Evolutionary conservation across 2,797 vertebrate genomes (phyloP).

Genomic region (Pipistrellus pygmaeus): DNA sequence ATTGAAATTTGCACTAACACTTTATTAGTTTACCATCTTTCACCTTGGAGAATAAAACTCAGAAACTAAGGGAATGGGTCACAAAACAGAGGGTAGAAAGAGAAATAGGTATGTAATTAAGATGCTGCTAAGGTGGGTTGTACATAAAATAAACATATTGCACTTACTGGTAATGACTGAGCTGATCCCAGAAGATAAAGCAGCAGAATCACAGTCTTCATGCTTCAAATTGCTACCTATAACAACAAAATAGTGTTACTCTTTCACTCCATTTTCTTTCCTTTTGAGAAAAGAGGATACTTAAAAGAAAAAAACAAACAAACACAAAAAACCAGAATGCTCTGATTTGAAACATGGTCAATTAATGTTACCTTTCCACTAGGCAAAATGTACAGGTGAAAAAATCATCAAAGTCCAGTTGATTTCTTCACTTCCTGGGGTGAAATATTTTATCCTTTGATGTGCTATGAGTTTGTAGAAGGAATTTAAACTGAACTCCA

Average conservation of each 20-base stretch:
- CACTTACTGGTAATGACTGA: conserved; percentile 76
- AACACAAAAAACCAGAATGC: not conserved
- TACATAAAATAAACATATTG: not conserved
- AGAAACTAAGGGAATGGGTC: not conserved
- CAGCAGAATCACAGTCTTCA: conserved; percentile 78
- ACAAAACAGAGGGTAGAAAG: not conserved
- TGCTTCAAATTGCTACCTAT: conserved; percentile 70
- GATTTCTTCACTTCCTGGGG: conserved; percentile 27
- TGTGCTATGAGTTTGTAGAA: conserved; percentile 1
- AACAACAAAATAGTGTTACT: conserved; percentile 22
- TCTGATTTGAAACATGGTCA: conserved; percentile 51
- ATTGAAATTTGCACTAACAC: conserved; percentile 5
- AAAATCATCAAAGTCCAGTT: not conserved
- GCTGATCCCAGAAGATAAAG: conserved; percentile 77
- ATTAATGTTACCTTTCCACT: conserved; percentile 58
- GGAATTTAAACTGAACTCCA: conserved; percentile 74
- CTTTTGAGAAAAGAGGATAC: conserved; percentile 41
- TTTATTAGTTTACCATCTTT: conserved; percentile 13
- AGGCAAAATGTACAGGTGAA: conserved; percentile 31
- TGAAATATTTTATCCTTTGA: conserved; percentile 14
- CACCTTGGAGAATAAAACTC: conserved; percentile 49
- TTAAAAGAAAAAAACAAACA: not conserved
- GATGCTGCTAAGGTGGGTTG: not conserved
- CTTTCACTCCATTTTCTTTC: not conserved
- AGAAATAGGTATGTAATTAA: not conserved